A percentile compares a stretch with the other conserved stretches of the same genome.
Evolutionary conservation across 2,113 vertebrate species (phyloP).

Genomic region (Mormoops blainvillei): DNA sequence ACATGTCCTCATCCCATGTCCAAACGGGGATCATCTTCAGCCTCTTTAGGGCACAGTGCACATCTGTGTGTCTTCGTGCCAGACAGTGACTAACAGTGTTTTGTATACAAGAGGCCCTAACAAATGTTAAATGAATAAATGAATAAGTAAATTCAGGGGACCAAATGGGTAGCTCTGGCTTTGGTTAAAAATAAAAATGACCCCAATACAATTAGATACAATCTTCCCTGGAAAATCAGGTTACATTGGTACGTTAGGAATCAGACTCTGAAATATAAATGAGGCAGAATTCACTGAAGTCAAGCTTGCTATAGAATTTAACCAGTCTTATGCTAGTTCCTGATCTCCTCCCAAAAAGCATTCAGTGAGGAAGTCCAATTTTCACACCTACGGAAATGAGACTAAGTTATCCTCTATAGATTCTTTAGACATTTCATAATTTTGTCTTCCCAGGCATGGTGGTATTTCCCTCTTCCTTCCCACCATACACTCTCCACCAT

Average conservation of each 20-base stretch:
- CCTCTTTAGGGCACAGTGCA: not conserved
- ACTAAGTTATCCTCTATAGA: not conserved
- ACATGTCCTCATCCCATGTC: not conserved
- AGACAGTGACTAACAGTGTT: not conserved
- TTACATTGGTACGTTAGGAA: not conserved
- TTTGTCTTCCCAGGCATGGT: not conserved
- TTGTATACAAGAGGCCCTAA: not conserved
- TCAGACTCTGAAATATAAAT: not conserved
- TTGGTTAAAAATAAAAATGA: not conserved
- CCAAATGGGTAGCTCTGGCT: not conserved
- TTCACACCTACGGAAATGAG: not conserved
- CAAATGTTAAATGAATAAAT: not conserved
- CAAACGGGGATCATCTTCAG: not conserved
- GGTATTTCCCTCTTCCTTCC: not conserved
- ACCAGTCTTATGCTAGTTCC: not conserved
- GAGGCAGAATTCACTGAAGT: not conserved
- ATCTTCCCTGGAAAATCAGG: slow-evolving; percentile 16
- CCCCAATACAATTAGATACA: not conserved
- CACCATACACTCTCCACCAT: not conserved
- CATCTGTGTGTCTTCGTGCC: not conserved
- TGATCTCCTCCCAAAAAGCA: not conserved
- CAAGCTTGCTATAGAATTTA: not conserved
- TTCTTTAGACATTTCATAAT: too few species aligned
- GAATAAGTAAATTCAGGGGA: slow-evolving; percentile 12
- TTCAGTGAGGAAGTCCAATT: not conserved